Evolutionary conservation across 2,113 vertebrate genomes (phyloP).

Genomic region (Montifringilla adamsi): DNA sequence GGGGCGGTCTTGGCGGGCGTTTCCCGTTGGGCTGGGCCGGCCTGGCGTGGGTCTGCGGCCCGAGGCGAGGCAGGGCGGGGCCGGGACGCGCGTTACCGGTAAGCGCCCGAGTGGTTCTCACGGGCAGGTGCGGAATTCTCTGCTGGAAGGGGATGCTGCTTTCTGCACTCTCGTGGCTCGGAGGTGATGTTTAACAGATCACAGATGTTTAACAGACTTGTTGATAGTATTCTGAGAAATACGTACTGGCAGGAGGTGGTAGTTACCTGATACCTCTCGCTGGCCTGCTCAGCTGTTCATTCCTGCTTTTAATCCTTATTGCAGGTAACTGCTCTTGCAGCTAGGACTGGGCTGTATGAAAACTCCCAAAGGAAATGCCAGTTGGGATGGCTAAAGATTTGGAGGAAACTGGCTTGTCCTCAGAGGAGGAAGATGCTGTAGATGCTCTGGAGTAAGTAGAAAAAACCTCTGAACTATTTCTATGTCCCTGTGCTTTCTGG

Average conservation of each 20-base stretch:
- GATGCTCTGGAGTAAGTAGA: constrained; percentile 72
- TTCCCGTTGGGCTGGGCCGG: not conserved
- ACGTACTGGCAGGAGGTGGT: not conserved
- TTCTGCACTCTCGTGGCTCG: accelerated
- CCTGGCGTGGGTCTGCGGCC: not conserved
- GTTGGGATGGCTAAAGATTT: constrained; percentile 80
- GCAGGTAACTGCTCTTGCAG: constrained; percentile 57
- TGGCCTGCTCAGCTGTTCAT: not conserved
- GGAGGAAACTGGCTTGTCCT: constrained; percentile 79
- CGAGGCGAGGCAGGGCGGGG: not conserved
- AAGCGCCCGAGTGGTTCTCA: not conserved
- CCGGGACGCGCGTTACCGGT: not conserved
- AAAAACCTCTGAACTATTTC: not conserved
- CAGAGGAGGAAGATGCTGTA: constrained; percentile 68
- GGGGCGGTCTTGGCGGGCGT: not conserved
- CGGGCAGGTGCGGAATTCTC: not conserved
- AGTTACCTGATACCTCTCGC: not conserved
- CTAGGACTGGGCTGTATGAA: constrained; percentile 63
- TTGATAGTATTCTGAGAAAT: not conserved
- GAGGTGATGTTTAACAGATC: not conserved
- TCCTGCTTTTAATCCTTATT: not conserved
- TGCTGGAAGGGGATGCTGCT: not conserved
- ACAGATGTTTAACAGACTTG: not conserved
- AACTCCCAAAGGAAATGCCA: constrained; percentile 81
- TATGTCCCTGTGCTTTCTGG: not conserved